phyloP scores from a whole-genome alignment of 2,888 invertebrate genomes.

The Dryobota labecula region DNA sequence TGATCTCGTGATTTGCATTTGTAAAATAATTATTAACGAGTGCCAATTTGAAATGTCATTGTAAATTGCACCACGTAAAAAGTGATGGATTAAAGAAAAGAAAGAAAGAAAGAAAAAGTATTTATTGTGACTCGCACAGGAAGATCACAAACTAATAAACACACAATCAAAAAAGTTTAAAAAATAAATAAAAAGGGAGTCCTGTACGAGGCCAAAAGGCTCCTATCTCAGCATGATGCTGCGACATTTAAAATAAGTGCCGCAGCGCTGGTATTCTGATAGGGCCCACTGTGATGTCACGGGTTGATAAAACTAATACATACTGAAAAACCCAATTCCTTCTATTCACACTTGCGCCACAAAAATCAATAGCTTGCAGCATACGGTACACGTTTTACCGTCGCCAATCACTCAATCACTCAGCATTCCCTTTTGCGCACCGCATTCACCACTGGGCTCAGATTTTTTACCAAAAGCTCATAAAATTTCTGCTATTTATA shows the following conservation, averaged over 20 bases:
- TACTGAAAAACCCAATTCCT: background rate
- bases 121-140: too few species aligned
- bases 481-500: conserved; percentile 50
- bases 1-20: background rate
- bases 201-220: too few species aligned
- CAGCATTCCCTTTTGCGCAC: conserved; percentile 30
- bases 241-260: too few species aligned
- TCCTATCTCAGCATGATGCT: too few species aligned
- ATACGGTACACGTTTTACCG: conserved; percentile 24
- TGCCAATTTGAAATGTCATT: background rate
- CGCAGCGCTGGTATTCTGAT: too few species aligned
- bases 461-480: conserved; percentile 38
- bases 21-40: background rate
- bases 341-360: conserved; percentile 1
- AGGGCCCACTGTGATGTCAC: too few species aligned
- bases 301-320: background rate
- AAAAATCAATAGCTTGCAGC: conserved; percentile 37
- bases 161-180: too few species aligned
- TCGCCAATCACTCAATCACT: conserved; percentile 42
- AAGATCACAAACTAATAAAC: too few species aligned
- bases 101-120: too few species aligned
- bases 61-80: background rate
- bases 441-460: conserved; percentile 6
- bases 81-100: too few species aligned
- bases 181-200: too few species aligned